Base-by-base conservation (phyloP, 2,888 invertebrate species). In the Sabatieria punctata region DNA sequence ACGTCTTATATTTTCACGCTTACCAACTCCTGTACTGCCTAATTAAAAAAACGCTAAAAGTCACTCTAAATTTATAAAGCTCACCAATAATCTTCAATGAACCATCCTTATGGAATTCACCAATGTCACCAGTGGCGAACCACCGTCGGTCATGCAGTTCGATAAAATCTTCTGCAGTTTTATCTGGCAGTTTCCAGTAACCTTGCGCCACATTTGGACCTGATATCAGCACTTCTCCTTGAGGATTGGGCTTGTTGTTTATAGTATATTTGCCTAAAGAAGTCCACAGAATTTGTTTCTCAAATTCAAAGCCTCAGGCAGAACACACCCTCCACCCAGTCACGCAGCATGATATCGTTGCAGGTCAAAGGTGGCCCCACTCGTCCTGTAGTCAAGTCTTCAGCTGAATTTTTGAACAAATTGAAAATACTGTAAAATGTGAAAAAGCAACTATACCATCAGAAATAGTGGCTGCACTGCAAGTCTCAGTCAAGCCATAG, bases 61-160 rank as follows among this genome's bases (percentile, higher is more conserved):
- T n/a, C n/a, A n/a, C n/a, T n/a, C n/a, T n/a, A 19, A 39, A 39
- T 39, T 21, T 15, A 39, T 39, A 39, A n/a, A n/a, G 61, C 73
- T 67, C 62, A 89, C 91, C 95, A 59, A 97, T 91, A 61, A 97
- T 91, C 72, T 83, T 85, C 58, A 97, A 78, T 61, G 80, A 82
- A 23, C 97, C 97, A 69, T 97, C 93, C 36, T 76, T 74, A 61
- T 89, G 83, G 60, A 93, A 74, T 73, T 91, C 88, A 2, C 83
- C 91, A 68, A 97, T 82, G 70, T 97, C 97, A 1, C 97, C 97
- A 18, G 89, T 86, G 60, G 78, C 79, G 74, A 97, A 97, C 85
- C 91, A 97, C 55, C 82, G 74, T 51, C 75, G 75, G 1, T 83
- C 88, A 58, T 79, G 79, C 38, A 52, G 75, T 51, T 78, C 77